Base-by-base conservation (phyloP, 2,113 vertebrate genomes). In the Clinocottus analis region DNA sequence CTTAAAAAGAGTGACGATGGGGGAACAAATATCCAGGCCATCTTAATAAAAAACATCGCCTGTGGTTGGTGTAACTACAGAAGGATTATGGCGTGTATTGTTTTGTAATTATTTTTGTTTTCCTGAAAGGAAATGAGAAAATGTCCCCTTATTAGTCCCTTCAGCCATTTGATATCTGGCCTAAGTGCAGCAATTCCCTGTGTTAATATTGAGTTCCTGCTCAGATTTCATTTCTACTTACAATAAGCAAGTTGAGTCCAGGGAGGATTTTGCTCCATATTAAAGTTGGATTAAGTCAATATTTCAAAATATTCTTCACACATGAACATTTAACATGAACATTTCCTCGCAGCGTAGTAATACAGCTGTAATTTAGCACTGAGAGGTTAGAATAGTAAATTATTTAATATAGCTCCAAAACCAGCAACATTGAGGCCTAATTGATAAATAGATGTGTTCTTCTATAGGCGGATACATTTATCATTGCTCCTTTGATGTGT, bases 31-130 rank as follows among this genome's bases (percentile, higher is more conserved):
- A 62, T 58, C 29, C 41, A 33, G 9, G 25, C 39, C 53, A 21
- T 51, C 9, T 35, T 45, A 53, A 65, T 53, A n/a, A 72, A 75
- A n/a, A 66, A 21, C 11, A 17, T 49, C 14, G 64, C 11, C 39
- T 59, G 62, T 65, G 29, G 37, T 58, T 64, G 31, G 16, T 76
- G 72, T 79, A 37, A 49, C 62, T 59, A 69, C 3, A 0, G 14
- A 39, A 59, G 2, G 27, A 60, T 68, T 51, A 47, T 25, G 29
- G n/a, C 45, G 23, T 23, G n/a, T 41, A 25, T 72, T 73, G 43
- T 67, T 82, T 31, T 23, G 61, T 53, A 80, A 77, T 73, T 73
- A 25, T 73, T 76, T 61, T 75, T 69, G 62, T 71, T 84, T 76
- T 62, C 19, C 17, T 74, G 35, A 56, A 77, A 66, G 72, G 35